These are phyloP conservation scores for Lerema accius DNA, from an alignment of 1,140 invertebrate species.

Conservation along the genomic window DNA sequence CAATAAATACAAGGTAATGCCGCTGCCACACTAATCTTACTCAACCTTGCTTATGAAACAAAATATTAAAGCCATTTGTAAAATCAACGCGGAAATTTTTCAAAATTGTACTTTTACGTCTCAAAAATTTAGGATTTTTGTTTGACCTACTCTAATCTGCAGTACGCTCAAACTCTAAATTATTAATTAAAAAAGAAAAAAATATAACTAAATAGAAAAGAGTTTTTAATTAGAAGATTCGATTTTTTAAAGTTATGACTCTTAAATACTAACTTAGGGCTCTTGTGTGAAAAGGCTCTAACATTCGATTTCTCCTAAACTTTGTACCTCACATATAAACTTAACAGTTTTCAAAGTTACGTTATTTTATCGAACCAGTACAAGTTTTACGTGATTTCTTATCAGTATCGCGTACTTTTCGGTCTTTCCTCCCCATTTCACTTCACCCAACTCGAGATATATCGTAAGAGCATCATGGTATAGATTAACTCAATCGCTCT, in stretches of 20 bases:
- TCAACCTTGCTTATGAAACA: slow-evolving; percentile 11
- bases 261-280: no score
- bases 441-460: slow-evolving; percentile 9
- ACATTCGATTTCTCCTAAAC: no score
- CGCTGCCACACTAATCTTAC: slow-evolving; percentile 29
- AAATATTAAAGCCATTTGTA: slow-evolving; percentile 2
- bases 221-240: no score
- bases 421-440: slow-evolving; percentile 35
- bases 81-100: background rate
- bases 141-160: background rate
- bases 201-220: no score
- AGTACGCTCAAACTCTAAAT: no score
- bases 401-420: slow-evolving; percentile 34
- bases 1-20: slow-evolving; percentile 30
- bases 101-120: background rate
- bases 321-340: no score
- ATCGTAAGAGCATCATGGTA: slow-evolving; percentile 19
- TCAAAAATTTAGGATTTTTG: background rate
- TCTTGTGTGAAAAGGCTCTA: no score
- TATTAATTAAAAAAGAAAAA: no score
- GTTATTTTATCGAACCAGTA: background rate
- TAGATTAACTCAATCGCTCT: slow-evolving; percentile 20
- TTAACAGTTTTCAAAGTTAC: no score
- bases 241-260: no score
- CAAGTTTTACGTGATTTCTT: slow-evolving; percentile 19